Percentiles rank a stretch among this genome's conserved stretches.
phyloP scores from a whole-genome alignment of 1,140 invertebrate genomes.

The Calycopis cecrops region DNA sequence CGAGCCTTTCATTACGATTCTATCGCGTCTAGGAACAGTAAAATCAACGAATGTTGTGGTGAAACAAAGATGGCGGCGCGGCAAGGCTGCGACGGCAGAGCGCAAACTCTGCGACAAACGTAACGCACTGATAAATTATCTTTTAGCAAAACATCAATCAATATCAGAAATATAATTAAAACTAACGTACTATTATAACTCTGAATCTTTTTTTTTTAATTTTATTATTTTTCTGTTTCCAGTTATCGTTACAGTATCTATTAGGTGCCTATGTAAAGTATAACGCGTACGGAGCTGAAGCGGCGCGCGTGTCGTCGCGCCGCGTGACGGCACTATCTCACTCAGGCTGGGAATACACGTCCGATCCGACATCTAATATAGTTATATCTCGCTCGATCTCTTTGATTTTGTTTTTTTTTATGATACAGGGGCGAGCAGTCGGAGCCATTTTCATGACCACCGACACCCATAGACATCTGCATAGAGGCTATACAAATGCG shows the following conservation, averaged over 20 bases:
- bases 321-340: background rate
- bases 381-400: too few relatives aligned
- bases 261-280: conserved; percentile 52
- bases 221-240: conserved; percentile 48
- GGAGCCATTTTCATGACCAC: too few relatives aligned
- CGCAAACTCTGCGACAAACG: conserved; percentile 48
- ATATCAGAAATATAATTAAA: conserved; percentile 74
- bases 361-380: too few relatives aligned
- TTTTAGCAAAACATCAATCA: conserved; percentile 73
- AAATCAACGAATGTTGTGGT: conserved; percentile 13
- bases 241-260: conserved; percentile 58
- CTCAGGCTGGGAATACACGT: too few relatives aligned
- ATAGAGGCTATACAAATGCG: too few relatives aligned
- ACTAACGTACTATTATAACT: conserved; percentile 73
- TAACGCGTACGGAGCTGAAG: conserved; percentile 45
- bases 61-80: conserved; percentile 22
- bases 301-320: conserved; percentile 37
- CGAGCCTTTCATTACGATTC: too few relatives aligned
- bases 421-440: too few relatives aligned
- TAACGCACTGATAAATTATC: conserved; percentile 71
- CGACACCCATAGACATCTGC: too few relatives aligned
- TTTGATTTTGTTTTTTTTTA: too few relatives aligned
- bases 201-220: conserved; percentile 54
- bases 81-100: conserved; percentile 37
- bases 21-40: conserved; percentile 20